phyloP scores from a whole-genome alignment of 2,797 vertebrate genomes.

The Anisognathus igniventris region DNA sequence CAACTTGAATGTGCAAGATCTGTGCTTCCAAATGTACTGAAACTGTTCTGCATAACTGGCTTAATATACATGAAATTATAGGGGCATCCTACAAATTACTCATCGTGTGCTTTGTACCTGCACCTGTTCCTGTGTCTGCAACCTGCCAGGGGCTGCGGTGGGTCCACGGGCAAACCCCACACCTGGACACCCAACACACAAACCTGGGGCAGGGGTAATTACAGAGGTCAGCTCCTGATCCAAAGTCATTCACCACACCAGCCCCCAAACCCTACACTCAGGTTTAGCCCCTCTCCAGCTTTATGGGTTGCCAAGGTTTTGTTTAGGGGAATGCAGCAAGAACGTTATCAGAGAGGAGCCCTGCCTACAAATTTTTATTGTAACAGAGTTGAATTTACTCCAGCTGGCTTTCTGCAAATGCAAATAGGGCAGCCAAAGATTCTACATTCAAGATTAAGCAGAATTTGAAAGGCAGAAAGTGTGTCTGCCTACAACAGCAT shows the following conservation, averaged over 20 bases:
- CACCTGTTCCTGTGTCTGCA: background rate
- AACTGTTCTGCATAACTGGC: constrained; percentile 40
- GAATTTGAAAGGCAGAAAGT: background rate
- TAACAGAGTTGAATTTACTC: background rate
- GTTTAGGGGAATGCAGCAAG: background rate
- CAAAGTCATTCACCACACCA: background rate
- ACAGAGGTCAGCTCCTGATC: background rate
- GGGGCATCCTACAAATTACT: constrained; percentile 34
- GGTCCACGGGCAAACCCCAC: background rate
- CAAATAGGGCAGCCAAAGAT: constrained; percentile 1
- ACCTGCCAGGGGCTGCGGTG: background rate
- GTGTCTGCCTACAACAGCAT: background rate
- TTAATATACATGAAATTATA: constrained; percentile 51
- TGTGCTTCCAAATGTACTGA: constrained; percentile 20
- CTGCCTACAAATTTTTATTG: background rate
- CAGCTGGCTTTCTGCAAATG: constrained; percentile 28
- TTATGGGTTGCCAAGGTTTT: background rate
- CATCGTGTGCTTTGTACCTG: background rate
- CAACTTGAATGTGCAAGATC: constrained; percentile 12
- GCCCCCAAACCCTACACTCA: background rate
- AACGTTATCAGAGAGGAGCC: background rate
- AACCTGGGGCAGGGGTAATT: background rate
- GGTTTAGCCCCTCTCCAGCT: background rate
- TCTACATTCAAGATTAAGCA: constrained; percentile 9
- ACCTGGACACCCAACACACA: background rate